Base-by-base conservation (phyloP, 2,888 invertebrate genomes). In the Drosophila monieri region DNA sequence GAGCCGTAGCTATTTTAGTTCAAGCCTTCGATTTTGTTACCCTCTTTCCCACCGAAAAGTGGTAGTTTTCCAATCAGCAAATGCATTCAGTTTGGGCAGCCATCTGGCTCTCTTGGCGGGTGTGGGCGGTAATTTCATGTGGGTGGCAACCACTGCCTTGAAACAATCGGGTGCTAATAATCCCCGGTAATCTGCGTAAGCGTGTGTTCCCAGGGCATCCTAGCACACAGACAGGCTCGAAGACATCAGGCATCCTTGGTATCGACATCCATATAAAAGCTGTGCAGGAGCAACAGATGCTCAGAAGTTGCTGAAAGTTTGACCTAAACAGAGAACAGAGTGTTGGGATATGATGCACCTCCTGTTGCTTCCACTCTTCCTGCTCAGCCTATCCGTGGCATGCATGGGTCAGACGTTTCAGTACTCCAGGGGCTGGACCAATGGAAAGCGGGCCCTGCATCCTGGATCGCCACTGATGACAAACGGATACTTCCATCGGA, bases 371-470 rank as follows among this genome's bases (percentile, higher is more conserved):
- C 86, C 81, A 3, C 75, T 90, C 39, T 75, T 90, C 41, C 71
- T 90, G 23, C 84, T 88, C 65, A 80, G 86, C 0, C 64, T 90
- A 32, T 87, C 88, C 21, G 88, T 89, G 84, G 85, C 76, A 0
- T 91, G 90, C 74, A 90, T 90, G 89, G 93, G 94, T 0, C 95
- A 96, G 91, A 95, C 95, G 5, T 95, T 95, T 92, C 95, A 95
- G 85, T 96, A 96, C 90, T 95, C 95, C 39, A 92, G 94, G 0
- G 95, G 95, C 5, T 96, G 95, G 95, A 95, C 95, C 70, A 95
- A 95, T 85, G 95, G 95, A 21, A 95, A 95, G 81, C 91, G 94
- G 0, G 75, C 85, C 1, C 56, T 75, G 4, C 80, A 89, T 12
- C 76, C 47, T 39, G 8, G 71, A 4, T 41, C 78, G 1, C 43